Base-by-base conservation (phyloP, 1,140 invertebrate genomes). In the Bombus haemorrhoidalis region DNA sequence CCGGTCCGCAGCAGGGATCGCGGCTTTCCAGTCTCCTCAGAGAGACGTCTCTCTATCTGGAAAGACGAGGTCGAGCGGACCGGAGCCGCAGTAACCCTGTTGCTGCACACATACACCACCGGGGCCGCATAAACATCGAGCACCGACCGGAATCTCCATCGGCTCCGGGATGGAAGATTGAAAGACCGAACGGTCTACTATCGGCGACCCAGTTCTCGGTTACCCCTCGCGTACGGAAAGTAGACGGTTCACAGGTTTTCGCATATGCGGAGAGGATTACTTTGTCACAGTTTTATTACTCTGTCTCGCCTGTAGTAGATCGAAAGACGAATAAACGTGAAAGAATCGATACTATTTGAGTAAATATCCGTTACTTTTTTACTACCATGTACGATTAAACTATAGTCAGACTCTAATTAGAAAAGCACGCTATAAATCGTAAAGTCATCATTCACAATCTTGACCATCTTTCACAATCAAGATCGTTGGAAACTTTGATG, bases 11-110 rank as follows among this genome's bases (percentile, higher is more conserved):
- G 85, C 86, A 82, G 85, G 91, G 90, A 92, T 92, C 91, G 90
- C 90, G 87, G 89, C 87, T 91, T 91, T 91, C 85, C 90, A 88
- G 90, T 90, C 90, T 91, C 90, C 88, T 91, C 83, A 88, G 80
- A 90, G 89, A 25, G 72, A 90, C 86, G 89, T 87, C 89, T 90
- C 89, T 90, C 88, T 90, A 90, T 90, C 89, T 90, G 76, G 82
- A 90, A 90, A 90, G 89, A 90, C 91, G 85, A 85, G 78, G 75
- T 80, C 64, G 78, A 66, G 43, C 72, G 39, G 28, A 41, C 25
- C 34, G 53, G 75, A 66, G 88, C 86, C 78, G 81, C 74, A 47
- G 69, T 87, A 90, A 90, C 88, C 89, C 88, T 90, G 88, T 90
- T 90, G 86, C 89, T 89, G 85, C 87, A 86, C 80, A 86, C 84